Conservation (phyloP, 2,113 vertebrate species). For the Lophura nycthemera region DNA sequence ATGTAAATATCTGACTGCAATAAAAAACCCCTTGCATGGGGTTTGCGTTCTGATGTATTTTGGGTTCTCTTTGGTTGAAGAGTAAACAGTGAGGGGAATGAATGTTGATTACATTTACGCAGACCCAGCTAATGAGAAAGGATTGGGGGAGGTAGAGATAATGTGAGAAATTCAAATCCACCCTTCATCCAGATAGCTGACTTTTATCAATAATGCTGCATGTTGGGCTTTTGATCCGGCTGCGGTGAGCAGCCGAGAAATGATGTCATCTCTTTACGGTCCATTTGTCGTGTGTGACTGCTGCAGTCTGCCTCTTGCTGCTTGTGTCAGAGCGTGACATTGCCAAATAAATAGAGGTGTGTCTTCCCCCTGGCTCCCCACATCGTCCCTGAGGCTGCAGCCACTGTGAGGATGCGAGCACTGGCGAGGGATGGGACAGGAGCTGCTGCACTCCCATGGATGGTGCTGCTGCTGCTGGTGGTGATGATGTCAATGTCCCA, state of each 20-base stretch:
- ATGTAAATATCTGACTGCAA: constrained; percentile 32
- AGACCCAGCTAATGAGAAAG: background rate
- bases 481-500: background rate
- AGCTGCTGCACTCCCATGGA: background rate
- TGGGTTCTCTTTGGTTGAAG: background rate
- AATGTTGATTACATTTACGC: too few species aligned
- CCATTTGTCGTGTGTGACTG: background rate
- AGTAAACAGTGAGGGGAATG: background rate
- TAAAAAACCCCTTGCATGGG: background rate
- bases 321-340: background rate
- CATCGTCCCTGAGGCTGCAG: rapidly evolving
- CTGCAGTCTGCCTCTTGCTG: background rate
- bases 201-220: background rate
- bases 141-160: rapidly evolving
- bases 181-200: rapidly evolving
- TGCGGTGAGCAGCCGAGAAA: background rate
- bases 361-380: rapidly evolving
- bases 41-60: rapidly evolving
- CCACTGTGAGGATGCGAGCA: background rate
- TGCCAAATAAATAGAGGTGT: constrained; percentile 10
- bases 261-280: background rate
- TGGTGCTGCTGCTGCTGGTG: constrained; percentile 30
- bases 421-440: rapidly evolving
- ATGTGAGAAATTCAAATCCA: background rate
- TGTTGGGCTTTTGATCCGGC: background rate